Conservation (phyloP, 2,888 invertebrate species). For the Pteria penguin region DNA sequence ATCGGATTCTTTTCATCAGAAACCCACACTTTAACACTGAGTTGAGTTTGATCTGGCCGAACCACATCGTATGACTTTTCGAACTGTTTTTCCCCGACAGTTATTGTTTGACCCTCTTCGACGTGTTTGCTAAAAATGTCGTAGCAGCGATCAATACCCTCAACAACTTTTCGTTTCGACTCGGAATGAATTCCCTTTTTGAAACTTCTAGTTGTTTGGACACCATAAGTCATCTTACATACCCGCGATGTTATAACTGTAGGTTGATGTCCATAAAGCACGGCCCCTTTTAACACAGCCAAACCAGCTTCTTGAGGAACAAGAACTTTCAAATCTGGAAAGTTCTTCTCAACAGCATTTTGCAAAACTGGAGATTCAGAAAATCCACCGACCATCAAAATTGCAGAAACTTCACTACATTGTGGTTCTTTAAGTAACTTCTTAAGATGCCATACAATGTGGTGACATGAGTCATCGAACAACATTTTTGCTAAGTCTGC, state of each 20-base stretch:
- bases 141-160: too few relatives aligned
- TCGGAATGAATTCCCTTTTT: too few relatives aligned
- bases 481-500: too few relatives aligned
- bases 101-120: neutral
- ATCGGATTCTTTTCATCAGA: neutral
- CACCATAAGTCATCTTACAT: constrained; percentile 18
- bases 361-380: constrained; percentile 4
- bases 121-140: constrained; percentile 8
- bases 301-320: constrained; percentile 7
- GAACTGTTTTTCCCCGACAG: neutral
- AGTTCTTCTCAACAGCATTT: constrained; percentile 4
- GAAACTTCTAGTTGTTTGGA: neutral
- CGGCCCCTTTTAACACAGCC: too few relatives aligned
- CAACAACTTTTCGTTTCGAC: neutral
- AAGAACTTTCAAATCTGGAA: neutral
- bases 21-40: neutral
- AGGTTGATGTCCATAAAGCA: constrained; percentile 11
- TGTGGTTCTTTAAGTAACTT: too few relatives aligned
- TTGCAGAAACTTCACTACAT: neutral
- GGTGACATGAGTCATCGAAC: constrained; percentile 37
- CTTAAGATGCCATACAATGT: too few relatives aligned
- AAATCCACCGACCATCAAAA: constrained; percentile 22
- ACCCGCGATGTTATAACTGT: neutral
- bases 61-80: neutral
- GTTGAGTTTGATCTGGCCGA: neutral